Evolutionary conservation across 2,888 invertebrate genomes (phyloP), one percentile per base, ranked within the genome.

Genomic region (Trypoxylon attenuatum): DNA sequence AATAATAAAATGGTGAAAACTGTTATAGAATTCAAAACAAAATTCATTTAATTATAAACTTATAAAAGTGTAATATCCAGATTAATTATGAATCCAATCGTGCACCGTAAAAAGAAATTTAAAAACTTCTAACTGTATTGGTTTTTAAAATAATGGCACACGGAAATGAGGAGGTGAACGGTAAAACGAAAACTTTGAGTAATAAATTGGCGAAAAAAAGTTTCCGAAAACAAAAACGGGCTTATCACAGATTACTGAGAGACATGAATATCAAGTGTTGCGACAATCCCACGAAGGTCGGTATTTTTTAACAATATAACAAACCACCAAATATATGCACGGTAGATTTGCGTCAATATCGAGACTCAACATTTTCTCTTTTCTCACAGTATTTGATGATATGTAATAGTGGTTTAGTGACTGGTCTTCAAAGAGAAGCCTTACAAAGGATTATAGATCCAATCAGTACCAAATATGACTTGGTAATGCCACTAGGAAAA

Each of bases 371-470:
- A 5, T 19, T 38, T 43, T 68, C 41, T 59, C 76, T 65, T 71
- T 81, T 59, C 72, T 90, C 90, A 66, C 84, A 95, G 95, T 89
- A 91, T 82, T 77, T 96, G 43, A 90, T 92, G 41, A 88, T 97
- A n/a, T 94, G 95, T 77, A 97, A 97, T 88, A 94, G 93, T 21
- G 97, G 97, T 0, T 90, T 96, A 62, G 94, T 93, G 1, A 95
- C 94, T 72, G 95, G 95, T 3, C 88, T 96, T 18, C 89, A 90
- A 3, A 91, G 93, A 82, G 91, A 92, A 79, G 83, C 88, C 45
- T 80, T 97, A 6, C 81, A 91, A 3, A 82, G 89, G 39, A 83
- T 90, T 3, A 90, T 92, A 52, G 80, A 87, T 2, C 80, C 88
- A 55, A 88, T 88, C 83, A 91, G 93, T 0, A 61, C 80, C 18